Conservation (phyloP, 2,888 invertebrate genomes). For the Watsonalla cultraria region DNA sequence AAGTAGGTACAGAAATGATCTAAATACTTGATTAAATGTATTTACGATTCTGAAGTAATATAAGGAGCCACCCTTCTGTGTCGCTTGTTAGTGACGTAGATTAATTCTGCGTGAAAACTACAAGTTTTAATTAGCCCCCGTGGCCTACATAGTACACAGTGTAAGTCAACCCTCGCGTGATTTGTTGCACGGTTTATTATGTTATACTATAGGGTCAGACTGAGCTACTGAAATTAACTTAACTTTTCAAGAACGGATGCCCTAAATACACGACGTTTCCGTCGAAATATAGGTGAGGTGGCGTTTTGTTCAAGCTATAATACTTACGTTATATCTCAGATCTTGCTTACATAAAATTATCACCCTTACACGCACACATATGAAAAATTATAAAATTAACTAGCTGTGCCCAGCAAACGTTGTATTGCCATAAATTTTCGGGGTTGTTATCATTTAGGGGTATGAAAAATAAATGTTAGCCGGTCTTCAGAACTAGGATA, state of each 20-base stretch:
- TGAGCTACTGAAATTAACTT: constrained; percentile 8
- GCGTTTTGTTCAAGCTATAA: background rate
- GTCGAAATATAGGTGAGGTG: background rate
- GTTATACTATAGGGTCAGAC: background rate
- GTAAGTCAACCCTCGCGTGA: constrained; percentile 28
- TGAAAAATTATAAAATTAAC: too few species aligned
- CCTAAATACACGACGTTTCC: background rate
- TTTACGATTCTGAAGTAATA: too few species aligned
- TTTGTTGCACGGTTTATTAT: constrained; percentile 15
- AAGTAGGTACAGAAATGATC: too few species aligned
- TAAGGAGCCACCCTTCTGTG: background rate
- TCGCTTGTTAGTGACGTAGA: background rate
- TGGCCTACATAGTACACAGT: constrained; percentile 50
- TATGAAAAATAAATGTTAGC: too few species aligned
- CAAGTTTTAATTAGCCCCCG: constrained; percentile 47
- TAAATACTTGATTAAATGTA: too few species aligned
- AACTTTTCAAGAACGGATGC: background rate
- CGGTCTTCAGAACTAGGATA: too few species aligned
- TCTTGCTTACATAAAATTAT: too few species aligned
- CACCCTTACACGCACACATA: too few species aligned
- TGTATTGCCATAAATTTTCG: too few species aligned
- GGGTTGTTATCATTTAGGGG: too few species aligned
- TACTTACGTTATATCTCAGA: background rate
- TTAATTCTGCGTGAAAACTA: constrained; percentile 45
- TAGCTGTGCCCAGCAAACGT: too few species aligned